These are phyloP conservation scores for Eublepharis macularius DNA, from an alignment of 2,113 vertebrate genomes.

Conservation along the genomic window DNA sequence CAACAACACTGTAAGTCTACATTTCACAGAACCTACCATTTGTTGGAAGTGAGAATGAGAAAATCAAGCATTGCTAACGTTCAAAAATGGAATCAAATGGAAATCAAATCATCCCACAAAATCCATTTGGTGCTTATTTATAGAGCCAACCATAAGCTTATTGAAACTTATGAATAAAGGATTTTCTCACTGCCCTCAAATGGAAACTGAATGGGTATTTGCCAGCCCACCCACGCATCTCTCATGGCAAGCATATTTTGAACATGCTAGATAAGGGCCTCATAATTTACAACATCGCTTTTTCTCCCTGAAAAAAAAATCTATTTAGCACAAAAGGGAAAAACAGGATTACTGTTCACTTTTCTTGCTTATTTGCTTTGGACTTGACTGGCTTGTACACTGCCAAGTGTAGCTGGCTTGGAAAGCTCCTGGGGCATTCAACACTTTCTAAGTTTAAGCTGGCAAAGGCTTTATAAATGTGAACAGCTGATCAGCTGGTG, in stretches of 20 bases:
- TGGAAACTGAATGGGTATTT: conserved; percentile 37
- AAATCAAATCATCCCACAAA: conserved; percentile 52
- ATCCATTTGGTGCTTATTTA: conserved; percentile 58
- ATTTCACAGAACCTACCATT: conserved; percentile 30
- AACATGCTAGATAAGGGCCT: conserved; percentile 28
- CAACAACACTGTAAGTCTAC: conserved; percentile 22
- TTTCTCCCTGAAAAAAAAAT: not conserved
- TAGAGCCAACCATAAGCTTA: conserved; percentile 34
- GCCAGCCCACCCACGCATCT: conserved; percentile 30
- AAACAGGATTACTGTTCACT: conserved; percentile 20
- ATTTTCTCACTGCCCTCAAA: conserved; percentile 34
- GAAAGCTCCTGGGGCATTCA: conserved; percentile 18
- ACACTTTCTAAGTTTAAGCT: conserved; percentile 19
- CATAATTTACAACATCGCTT: conserved; percentile 30
- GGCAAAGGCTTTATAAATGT: conserved; percentile 23
- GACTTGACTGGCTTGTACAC: not conserved
- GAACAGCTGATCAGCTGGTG: conserved; percentile 23
- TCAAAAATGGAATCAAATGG: conserved; percentile 55
- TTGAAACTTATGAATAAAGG: conserved; percentile 31
- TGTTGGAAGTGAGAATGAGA: conserved; percentile 43
- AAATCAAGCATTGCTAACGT: conserved; percentile 38
- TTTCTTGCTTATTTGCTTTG: conserved; percentile 42
- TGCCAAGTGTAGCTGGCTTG: conserved; percentile 7
- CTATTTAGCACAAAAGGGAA: conserved; percentile 14
- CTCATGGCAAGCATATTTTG: conserved; percentile 33